Percentiles rank a stretch among this genome's conserved stretches.
Evolutionary conservation across 2,797 vertebrate genomes (phyloP).

Genomic region (Microcaecilia unicolor): DNA sequence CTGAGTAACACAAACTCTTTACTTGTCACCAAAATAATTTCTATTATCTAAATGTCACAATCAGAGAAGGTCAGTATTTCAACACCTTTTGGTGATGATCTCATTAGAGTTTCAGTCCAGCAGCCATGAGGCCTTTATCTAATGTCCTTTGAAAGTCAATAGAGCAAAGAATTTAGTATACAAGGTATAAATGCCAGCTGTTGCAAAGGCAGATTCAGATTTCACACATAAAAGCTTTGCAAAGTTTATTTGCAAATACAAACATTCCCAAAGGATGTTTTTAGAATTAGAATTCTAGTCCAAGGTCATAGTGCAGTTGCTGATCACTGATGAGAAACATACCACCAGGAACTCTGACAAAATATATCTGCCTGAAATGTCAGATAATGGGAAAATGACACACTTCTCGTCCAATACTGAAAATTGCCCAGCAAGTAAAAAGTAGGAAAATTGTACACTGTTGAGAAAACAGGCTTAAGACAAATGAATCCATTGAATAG

Average conservation of each 20-base stretch:
- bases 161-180: no score
- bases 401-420: neutral
- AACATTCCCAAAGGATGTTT: neutral
- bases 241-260: neutral
- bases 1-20: no score
- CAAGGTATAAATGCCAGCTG: no score
- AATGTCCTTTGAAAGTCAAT: no score
- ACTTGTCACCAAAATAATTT: no score
- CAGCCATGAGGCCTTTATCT: no score
- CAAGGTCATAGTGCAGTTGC: conserved; percentile 1
- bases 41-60: no score
- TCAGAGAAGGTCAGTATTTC: no score
- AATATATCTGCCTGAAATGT: neutral
- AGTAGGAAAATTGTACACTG: neutral
- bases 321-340: conserved; percentile 9
- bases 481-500: neutral
- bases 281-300: conserved; percentile 14
- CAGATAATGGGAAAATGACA: neutral
- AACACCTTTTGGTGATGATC: no score
- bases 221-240: neutral
- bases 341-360: neutral
- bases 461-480: conserved; percentile 15
- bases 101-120: no score
- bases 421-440: conserved; percentile 2
- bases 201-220: neutral